A percentile compares a stretch with the other conserved stretches of the same genome.
Conservation (phyloP, 1,140 invertebrate genomes). For the Bombyx mandarina region DNA sequence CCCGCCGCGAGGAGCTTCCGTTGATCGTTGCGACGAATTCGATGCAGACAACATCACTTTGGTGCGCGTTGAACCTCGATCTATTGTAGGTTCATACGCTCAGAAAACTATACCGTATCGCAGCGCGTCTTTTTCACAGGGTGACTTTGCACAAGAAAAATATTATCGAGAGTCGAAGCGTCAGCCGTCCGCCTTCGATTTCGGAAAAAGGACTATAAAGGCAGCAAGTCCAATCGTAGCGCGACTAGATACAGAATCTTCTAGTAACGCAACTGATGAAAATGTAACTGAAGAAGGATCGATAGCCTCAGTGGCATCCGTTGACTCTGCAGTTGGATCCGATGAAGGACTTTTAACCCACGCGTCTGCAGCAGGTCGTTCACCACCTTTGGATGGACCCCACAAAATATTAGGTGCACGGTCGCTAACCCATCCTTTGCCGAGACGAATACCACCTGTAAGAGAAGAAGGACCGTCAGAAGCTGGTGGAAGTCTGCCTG, state of each 20-base stretch:
- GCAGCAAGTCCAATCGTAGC: constrained; percentile 7
- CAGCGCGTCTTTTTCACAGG: constrained; percentile 88
- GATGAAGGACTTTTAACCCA: constrained; percentile 69
- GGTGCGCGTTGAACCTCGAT: constrained; percentile 71
- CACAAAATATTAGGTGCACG: constrained; percentile 59
- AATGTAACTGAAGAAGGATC: constrained; percentile 62
- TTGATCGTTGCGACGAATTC: constrained; percentile 54
- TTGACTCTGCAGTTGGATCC: constrained; percentile 74
- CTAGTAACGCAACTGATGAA: constrained; percentile 37
- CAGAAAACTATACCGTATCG: constrained; percentile 77
- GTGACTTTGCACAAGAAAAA: constrained; percentile 75
- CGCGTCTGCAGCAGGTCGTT: constrained; percentile 58
- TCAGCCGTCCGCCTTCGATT: constrained; percentile 57
- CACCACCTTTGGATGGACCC: constrained; percentile 48
- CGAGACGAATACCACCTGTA: constrained; percentile 56
- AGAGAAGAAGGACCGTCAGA: constrained; percentile 43
- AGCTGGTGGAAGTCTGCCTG: constrained; percentile 64
- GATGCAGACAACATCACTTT: constrained; percentile 61
- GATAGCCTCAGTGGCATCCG: constrained; percentile 73
- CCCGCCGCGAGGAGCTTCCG: constrained; percentile 43
- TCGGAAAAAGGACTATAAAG: constrained; percentile 40
- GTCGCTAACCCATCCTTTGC: constrained; percentile 68
- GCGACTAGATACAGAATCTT: constrained; percentile 20
- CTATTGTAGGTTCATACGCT: constrained; percentile 72
- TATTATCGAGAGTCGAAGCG: constrained; percentile 55